These are phyloP conservation scores for Yponomeuta plumbellus DNA, from an alignment of 2,888 invertebrate genomes.

Conservation along the genomic window DNA sequence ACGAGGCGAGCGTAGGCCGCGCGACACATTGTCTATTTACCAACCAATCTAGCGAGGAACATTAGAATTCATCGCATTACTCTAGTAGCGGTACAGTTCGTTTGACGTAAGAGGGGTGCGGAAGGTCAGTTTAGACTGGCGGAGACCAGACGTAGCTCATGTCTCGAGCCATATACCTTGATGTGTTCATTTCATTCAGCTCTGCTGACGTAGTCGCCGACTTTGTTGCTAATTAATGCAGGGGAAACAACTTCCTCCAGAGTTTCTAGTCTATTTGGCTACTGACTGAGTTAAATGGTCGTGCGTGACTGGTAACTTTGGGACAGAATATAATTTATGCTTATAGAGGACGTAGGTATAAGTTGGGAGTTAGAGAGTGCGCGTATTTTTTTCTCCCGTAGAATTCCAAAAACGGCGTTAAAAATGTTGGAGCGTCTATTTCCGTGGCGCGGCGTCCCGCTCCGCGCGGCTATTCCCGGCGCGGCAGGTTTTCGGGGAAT, in stretches of 20 bases:
- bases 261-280: background rate
- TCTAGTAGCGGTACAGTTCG: background rate
- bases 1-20: conserved; percentile 59
- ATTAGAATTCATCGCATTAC: background rate
- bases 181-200: conserved; percentile 72
- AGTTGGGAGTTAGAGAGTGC: background rate
- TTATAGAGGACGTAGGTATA: background rate
- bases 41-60: conserved; percentile 5
- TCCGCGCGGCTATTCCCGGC: conserved; percentile 60
- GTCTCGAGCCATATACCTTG: conserved; percentile 45
- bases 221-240: conserved; percentile 12
- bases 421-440: conserved; percentile 64
- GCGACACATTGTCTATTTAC: conserved; percentile 58
- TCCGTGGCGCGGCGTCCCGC: conserved; percentile 46
- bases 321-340: background rate
- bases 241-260: conserved; percentile 11
- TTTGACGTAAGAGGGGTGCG: conserved; percentile 23
- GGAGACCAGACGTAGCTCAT: conserved; percentile 27
- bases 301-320: background rate
- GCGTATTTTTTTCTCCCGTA: conserved; percentile 13
- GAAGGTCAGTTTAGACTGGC: conserved; percentile 39
- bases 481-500: conserved; percentile 75
- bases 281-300: background rate
- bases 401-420: conserved; percentile 54
- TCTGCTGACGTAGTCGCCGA: conserved; percentile 42